Conservation (phyloP, 2,113 vertebrate species). For the Prionailurus bengalensis region DNA sequence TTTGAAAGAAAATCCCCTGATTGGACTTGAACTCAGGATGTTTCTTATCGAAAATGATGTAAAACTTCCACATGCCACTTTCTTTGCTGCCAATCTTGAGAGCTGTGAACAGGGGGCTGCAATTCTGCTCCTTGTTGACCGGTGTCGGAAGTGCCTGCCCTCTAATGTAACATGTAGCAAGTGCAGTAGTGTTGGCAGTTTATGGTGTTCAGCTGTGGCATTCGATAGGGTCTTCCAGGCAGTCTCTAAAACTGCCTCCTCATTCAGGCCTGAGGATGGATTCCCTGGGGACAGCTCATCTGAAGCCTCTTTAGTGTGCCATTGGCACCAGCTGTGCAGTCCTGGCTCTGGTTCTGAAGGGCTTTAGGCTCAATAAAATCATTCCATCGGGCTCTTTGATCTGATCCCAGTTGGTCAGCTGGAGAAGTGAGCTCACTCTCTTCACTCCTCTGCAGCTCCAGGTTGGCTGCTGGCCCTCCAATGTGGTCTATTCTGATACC, state of each 20-base stretch:
- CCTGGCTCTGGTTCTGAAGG: conserved; percentile 72
- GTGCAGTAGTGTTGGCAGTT: not conserved
- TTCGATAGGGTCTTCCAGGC: not conserved
- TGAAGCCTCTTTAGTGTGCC: not conserved
- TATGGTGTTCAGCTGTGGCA: not conserved
- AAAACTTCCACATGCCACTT: not conserved
- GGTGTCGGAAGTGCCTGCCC: not conserved
- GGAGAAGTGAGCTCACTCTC: not conserved
- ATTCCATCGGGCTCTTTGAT: conserved; percentile 75
- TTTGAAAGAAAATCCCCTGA: not conserved
- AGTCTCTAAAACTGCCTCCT: not conserved
- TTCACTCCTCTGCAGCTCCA: not conserved
- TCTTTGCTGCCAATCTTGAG: not conserved
- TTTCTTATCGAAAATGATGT: not conserved
- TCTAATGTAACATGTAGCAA: not conserved
- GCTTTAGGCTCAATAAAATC: conserved; percentile 24
- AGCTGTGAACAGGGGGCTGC: not conserved
- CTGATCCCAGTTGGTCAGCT: conserved; percentile 59
- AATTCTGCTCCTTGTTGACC: not conserved
- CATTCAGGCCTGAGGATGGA: not conserved
- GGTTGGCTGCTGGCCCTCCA: not conserved
- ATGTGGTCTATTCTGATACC: conserved; percentile 9
- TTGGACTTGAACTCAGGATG: not conserved
- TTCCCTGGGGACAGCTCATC: not conserved
- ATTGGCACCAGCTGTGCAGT: not conserved